Evolutionary conservation across 2,797 vertebrate genomes (phyloP).

Genomic region (Limnodromus scolopaceus): DNA sequence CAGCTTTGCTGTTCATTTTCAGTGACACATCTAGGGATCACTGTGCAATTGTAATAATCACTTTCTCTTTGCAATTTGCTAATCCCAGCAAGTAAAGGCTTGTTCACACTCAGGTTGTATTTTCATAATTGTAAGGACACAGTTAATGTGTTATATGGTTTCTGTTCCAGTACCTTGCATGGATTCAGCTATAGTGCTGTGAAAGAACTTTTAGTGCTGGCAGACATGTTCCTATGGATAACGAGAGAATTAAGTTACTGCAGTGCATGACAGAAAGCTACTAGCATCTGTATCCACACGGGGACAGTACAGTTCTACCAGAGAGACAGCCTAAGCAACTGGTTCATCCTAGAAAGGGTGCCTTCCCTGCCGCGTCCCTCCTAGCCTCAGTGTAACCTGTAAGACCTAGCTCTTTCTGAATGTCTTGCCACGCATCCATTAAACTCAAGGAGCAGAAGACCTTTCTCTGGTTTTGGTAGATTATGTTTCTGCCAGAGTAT

Average conservation of each 20-base stretch:
- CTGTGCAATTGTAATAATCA: background rate
- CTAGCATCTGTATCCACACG: background rate
- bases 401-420: background rate
- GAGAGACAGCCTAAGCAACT: background rate
- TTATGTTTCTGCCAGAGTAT: background rate
- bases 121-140: background rate
- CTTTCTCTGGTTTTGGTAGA: background rate
- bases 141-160: background rate
- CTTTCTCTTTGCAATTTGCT: background rate
- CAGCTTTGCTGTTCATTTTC: background rate
- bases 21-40: background rate
- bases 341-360: background rate
- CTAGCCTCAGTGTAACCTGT: background rate
- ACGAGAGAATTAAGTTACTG: background rate
- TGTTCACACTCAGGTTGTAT: background rate
- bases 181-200: background rate
- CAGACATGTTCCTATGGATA: background rate
- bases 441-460: background rate
- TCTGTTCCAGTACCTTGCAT: background rate
- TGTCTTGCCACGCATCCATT: background rate
- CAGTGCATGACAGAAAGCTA: background rate
- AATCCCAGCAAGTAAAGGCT: background rate
- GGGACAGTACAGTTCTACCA: constrained; percentile 34
- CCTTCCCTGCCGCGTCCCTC: background rate
- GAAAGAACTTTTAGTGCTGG: background rate